Percentiles rank a stretch among this genome's conserved stretches.
Conservation (phyloP, 2,888 invertebrate genomes). For the Apamea crenata region DNA sequence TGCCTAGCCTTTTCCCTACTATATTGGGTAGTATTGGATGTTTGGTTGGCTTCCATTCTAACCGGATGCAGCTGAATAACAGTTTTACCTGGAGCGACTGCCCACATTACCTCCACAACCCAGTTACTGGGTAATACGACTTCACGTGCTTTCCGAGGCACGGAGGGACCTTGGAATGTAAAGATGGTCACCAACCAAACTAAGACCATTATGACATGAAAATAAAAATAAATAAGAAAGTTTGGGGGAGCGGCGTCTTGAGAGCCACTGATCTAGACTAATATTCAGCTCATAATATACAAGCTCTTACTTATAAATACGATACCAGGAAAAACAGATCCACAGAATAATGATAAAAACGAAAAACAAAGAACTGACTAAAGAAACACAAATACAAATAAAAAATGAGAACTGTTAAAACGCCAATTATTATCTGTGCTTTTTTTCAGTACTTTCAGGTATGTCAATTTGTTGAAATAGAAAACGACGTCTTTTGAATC, state of each 20-base stretch:
- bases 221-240: neutral
- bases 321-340: neutral
- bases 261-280: neutral
- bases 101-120: too few relatives aligned
- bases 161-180: too few relatives aligned
- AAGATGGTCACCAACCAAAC: too few relatives aligned
- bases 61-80: too few relatives aligned
- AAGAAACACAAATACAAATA: neutral
- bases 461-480: conserved; percentile 39
- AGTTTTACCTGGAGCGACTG: too few relatives aligned
- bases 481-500: conserved; percentile 41
- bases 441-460: conserved; percentile 7
- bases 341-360: neutral
- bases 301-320: neutral
- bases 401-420: neutral
- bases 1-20: too few relatives aligned
- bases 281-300: neutral
- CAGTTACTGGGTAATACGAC: too few relatives aligned
- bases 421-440: conserved; percentile 16
- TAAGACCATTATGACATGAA: too few relatives aligned
- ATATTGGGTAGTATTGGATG: too few relatives aligned
- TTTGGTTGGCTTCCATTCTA: too few relatives aligned
- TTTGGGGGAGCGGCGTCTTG: neutral
- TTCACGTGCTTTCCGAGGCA: too few relatives aligned
- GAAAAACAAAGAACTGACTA: neutral